Evolutionary conservation across 1,140 invertebrate species (phyloP), one percentile per base, ranked within the genome.

Genomic region (Samia ricini): DNA sequence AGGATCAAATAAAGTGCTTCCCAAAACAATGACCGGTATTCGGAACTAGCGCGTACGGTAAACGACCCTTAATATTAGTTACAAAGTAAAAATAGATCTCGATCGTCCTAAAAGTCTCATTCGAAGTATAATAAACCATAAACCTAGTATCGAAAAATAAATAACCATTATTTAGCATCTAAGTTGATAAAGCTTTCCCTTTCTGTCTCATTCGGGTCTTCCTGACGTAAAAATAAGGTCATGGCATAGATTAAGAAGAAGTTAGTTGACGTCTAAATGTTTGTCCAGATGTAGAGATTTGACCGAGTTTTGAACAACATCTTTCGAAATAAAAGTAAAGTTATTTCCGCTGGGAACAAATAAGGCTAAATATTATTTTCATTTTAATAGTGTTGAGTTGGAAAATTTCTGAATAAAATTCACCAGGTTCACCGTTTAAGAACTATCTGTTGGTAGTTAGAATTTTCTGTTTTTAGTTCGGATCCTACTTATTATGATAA

Each of bases 21-120:
- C 57, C 68, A 66, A 72, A 56, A 64, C 61, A 66, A 29, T 62
- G 65, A 62, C 55, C 61, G 42, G 62, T 51, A 56, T 56, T 56
- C n/a, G 36, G 61, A 74, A 69, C 67, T 70, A 51, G 66, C 42
- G 61, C 71, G 29, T 29, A 49, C 68, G 77, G 72, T 75, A 74
- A 77, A 77, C 61, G 77, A 70, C 72, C 68, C 56, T 21, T 3
- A 29, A 42, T 56, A 56, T 7, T 42, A 42, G 15, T 15, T 0
- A 3, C 51, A 20, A 19, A 49, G 15, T 29, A 52, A 19, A 18
- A 49, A 51, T 23, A 36, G 33, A 42, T 42, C n/a, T 15, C 4
- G 23, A 58, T 42, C 18, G 23, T 36, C 19, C 19, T 19, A 33
- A 29, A 49, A 22, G 8, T 63, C 33, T 15, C 33, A 42, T 42